Base-by-base conservation (phyloP, 2,113 vertebrate genomes). In the Heterocephalus glaber region DNA sequence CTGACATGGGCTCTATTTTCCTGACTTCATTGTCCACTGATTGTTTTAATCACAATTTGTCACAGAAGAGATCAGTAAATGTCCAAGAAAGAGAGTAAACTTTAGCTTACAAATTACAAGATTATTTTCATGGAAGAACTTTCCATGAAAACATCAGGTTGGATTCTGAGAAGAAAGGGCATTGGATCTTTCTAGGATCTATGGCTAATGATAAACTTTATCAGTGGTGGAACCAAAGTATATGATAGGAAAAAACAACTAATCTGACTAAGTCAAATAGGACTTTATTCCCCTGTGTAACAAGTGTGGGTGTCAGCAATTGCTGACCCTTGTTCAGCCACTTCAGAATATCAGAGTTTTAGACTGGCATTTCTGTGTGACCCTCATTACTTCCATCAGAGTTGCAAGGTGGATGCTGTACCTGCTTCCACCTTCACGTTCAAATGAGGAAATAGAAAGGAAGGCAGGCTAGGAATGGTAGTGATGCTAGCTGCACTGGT, bases 71-170 rank as follows among this genome's bases (percentile, higher is more conserved):
- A 65, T 81, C 17, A 33, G 14, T 41, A 26, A 63, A 94, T 14
- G 76, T 60, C 33, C 89, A 89, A 89, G 54, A 81, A 93, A 89
- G 12, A 86, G 22, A 90, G 20, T 44, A 81, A 60, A 76, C 35
- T 30, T 93, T 76, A 63, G 60, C 35, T 70, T 92, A 79, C 13
- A 66, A 87, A 30, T 94, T 84, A 70, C 1, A 80, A 65, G 26
- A 87, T 35, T 94, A 41, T 90, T 90, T 92, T 97, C 33, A 63
- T 22, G 33, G 70, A 49, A 54, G n/a, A 81, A 1, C 28, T 66
- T 60, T 38, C 93, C 68, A 8, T 63, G 35, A 26, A 83, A 22
- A 77, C 61, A 11, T 54, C 47, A 92, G 52, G 6, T 19, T 95
- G 19, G 16, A 89, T 49, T 56, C 66, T 20, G 61, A 92, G 72